Percentiles rank a stretch among this genome's conserved stretches.
Conservation (phyloP, 1,140 invertebrate species). For the Leptinotarsa lineolata region DNA sequence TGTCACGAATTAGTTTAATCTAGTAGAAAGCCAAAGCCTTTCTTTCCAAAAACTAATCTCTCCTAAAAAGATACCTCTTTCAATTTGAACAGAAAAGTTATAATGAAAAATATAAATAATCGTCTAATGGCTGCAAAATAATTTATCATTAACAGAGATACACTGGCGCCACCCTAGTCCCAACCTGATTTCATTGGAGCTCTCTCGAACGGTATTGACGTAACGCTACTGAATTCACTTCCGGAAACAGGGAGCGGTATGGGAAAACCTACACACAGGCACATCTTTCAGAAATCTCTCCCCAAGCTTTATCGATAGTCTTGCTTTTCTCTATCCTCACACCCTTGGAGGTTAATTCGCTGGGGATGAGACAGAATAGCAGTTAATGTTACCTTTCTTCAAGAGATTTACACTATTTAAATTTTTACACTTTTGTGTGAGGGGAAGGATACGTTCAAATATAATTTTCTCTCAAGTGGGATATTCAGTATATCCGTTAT, state of each 20-base stretch:
- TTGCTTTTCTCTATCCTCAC: not conserved
- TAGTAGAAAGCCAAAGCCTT: too few species aligned
- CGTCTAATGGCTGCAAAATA: too few species aligned
- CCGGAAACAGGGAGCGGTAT: conserved; percentile 1
- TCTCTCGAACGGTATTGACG: not conserved
- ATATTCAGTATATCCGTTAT: not conserved
- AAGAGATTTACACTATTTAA: conserved; percentile 3
- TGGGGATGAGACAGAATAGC: not conserved
- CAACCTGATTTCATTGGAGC: too few species aligned
- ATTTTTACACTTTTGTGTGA: not conserved
- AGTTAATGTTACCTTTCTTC: conserved; percentile 7
- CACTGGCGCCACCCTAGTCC: too few species aligned
- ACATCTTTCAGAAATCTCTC: not conserved
- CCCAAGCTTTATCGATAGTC: conserved; percentile 4
- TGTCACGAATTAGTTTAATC: too few species aligned
- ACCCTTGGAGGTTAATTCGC: conserved; percentile 4
- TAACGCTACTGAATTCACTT: not conserved
- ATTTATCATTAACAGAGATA: too few species aligned
- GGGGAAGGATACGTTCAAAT: not conserved
- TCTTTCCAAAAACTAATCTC: too few species aligned
- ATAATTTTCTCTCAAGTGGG: not conserved
- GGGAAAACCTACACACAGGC: not conserved
- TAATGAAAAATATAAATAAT: too few species aligned
- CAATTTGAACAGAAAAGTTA: too few species aligned
- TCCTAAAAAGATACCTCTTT: too few species aligned